Evolutionary conservation across 2,797 vertebrate species (phyloP).

Genomic region (Leptatherina wallacei): DNA sequence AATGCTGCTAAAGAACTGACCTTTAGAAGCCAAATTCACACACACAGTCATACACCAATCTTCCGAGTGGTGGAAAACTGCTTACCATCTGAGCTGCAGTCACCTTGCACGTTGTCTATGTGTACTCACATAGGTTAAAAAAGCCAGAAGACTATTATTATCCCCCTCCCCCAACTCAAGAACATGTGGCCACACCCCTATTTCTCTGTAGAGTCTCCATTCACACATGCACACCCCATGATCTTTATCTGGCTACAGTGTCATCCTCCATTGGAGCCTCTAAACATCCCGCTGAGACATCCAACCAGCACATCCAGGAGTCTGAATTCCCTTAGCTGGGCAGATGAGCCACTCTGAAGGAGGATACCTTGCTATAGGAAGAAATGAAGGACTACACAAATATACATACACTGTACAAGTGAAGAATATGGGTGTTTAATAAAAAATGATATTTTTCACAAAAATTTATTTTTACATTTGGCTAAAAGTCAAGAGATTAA

Average conservation of each 20-base stretch:
- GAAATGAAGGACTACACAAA: conserved; percentile 17
- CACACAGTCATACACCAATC: background rate
- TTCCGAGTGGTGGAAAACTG: background rate
- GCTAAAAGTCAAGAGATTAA: conserved; percentile 7
- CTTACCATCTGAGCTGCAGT: background rate
- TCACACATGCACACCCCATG: conserved; percentile 22
- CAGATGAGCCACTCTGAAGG: conserved; percentile 17
- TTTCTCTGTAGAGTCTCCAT: conserved; percentile 17
- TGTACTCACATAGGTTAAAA: conserved; percentile 20
- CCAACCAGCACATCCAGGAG: conserved; percentile 11
- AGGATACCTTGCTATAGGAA: conserved; percentile 35
- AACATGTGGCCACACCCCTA: conserved; percentile 12
- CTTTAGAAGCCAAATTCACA: background rate
- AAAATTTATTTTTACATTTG: conserved; percentile 9
- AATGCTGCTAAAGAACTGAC: background rate
- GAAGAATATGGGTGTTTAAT: background rate
- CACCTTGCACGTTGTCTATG: background rate
- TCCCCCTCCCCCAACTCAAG: conserved; percentile 1
- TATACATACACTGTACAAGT: background rate
- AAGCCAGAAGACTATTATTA: conserved; percentile 17
- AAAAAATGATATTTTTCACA: background rate
- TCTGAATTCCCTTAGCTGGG: conserved; percentile 26
- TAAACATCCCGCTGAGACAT: conserved; percentile 39
- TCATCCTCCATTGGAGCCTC: conserved; percentile 43
- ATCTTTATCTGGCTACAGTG: conserved; percentile 12